Percentiles rank a stretch among this genome's conserved stretches.
phyloP scores from a whole-genome alignment of 2,888 invertebrate species.

The Drosophila mercatorum region DNA sequence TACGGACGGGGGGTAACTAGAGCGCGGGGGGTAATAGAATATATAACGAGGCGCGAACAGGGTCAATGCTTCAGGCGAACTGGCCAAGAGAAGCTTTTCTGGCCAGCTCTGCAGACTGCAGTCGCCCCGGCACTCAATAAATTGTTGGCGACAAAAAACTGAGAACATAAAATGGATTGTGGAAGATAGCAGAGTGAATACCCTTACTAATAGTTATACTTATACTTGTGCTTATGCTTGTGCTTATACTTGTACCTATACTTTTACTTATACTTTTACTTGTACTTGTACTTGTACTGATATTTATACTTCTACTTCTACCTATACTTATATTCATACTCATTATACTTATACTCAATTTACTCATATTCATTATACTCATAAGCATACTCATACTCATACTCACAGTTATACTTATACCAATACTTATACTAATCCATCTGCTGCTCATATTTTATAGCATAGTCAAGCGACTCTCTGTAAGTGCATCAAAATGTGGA shows the following conservation, averaged over 20 bases:
- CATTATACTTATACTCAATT: background rate
- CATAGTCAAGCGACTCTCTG: background rate
- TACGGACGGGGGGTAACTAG: background rate
- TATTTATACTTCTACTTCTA: background rate
- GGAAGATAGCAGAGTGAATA: background rate
- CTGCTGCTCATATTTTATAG: background rate
- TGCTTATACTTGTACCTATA: background rate
- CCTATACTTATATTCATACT: background rate
- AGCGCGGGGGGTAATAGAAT: slow-evolving; percentile 30
- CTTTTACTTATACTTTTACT: background rate
- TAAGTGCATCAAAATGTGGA: background rate
- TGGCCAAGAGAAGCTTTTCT: slow-evolving; percentile 20
- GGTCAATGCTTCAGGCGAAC: slow-evolving; percentile 53
- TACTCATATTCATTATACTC: background rate
- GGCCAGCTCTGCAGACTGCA: slow-evolving; percentile 28
- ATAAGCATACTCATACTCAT: background rate
- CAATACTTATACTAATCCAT: background rate
- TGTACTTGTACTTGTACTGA: background rate
- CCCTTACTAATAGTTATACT: slow-evolving; percentile 4
- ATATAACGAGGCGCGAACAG: slow-evolving; percentile 69
- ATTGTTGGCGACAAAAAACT: slow-evolving; percentile 31
- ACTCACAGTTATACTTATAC: background rate
- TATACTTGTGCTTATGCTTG: background rate
- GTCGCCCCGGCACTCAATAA: slow-evolving; percentile 29
- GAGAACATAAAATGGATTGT: background rate